Evolutionary conservation across 1,140 invertebrate genomes (phyloP), one percentile per base, ranked within the genome.

Genomic region (Anastrepha obliqua): DNA sequence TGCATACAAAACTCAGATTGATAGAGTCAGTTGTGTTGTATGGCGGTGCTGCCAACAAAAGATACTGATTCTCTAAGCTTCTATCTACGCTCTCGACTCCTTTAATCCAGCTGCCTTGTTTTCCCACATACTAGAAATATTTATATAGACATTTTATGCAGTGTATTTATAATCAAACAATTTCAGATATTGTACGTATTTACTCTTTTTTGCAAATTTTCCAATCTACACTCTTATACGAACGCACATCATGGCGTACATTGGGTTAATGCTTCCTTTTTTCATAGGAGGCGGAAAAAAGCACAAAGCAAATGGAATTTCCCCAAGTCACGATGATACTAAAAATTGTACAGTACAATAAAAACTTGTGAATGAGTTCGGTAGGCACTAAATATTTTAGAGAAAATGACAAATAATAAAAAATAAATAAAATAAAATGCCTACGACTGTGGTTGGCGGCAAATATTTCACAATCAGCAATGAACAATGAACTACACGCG

Each of bases 1-100:
- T 29, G 44, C 42, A 65, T 58, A 86, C 13, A 86, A 86, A 86
- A 55, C 44, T 5, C 47, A n/a, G 42, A 81, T 81, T 81, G 74
- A 81, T 58, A 81, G 55, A 81, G n/a, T 9, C 7, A 51, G 39
- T 11, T 13, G 4, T 17, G 29, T 5, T 44, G 0, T 70, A 15
- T 0, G 42, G n/a, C 11, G n/a, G 67, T 44, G 42, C 15, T 9
- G 11, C 44, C 7, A 78, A 81, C 74, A 81, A 81, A n/a, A 81
- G 44, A 20, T 81, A 55, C 9, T 62, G 47, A 3, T 11, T 6
- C 70, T 47, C 9, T 51, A 67, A n/a, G n/a, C 62, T 29, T 67
- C 4, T 51, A 51, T 51, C 44, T 47, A 44, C 15, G 8, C 17
- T 47, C 29, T 2, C 44, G 11, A 20, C 47, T 20, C 3, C 20